A percentile compares a stretch with the other conserved stretches of the same genome.
Evolutionary conservation across 2,888 invertebrate species (phyloP).

Genomic region (Doris montereyensis): DNA sequence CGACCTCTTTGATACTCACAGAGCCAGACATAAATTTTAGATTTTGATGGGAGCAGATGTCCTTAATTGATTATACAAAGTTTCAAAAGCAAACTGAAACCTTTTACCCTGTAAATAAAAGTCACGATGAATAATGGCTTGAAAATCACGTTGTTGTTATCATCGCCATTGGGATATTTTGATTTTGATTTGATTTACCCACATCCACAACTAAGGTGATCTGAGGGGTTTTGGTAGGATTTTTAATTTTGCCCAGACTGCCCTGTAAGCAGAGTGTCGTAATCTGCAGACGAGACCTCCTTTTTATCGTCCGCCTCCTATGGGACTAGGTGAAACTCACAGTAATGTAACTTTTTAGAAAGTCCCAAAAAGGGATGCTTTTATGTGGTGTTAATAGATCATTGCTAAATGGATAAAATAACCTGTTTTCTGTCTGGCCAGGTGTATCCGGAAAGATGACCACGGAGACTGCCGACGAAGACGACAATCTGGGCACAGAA

Average conservation of each 20-base stretch:
- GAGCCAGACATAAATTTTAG: not conserved
- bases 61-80: too few species aligned
- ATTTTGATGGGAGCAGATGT: too few species aligned
- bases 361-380: too few species aligned
- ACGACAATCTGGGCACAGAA: conserved; percentile 98
- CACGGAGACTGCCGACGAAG: conserved; percentile 97
- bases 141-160: not conserved
- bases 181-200: too few species aligned
- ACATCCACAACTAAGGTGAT: too few species aligned
- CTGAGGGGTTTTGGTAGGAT: too few species aligned
- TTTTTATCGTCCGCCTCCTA: too few species aligned
- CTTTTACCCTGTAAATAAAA: not conserved
- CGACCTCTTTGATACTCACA: not conserved
- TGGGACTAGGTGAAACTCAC: not conserved
- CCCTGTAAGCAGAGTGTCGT: not conserved
- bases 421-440: too few species aligned
- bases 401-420: too few species aligned
- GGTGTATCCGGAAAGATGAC: conserved; percentile 98
- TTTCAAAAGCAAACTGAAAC: not conserved
- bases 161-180: not conserved
- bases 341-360: too few species aligned
- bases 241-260: too few species aligned
- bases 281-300: not conserved
- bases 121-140: not conserved
- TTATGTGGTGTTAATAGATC: too few species aligned